Conservation (phyloP, 2,888 invertebrate species). For the Ophraella communa region DNA sequence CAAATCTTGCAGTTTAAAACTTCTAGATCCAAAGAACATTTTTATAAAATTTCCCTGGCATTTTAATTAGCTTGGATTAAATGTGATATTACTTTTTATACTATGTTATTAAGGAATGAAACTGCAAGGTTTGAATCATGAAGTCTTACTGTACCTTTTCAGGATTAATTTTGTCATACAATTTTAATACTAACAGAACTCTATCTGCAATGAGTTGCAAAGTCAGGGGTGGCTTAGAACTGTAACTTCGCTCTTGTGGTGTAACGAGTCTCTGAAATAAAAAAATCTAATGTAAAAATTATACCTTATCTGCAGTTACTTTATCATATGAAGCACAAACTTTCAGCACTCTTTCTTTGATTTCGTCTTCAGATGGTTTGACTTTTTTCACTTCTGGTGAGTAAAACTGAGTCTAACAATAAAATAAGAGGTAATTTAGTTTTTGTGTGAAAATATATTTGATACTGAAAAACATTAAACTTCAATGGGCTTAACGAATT, state of each 20-base stretch:
- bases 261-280: constrained; percentile 69
- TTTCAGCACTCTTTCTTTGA: constrained; percentile 83
- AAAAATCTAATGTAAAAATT: constrained; percentile 41
- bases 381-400: constrained; percentile 56
- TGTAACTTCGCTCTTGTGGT: constrained; percentile 75
- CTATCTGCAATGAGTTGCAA: constrained; percentile 85
- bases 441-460: neutral
- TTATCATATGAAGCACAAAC: constrained; percentile 90
- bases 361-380: constrained; percentile 69
- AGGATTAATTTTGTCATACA: constrained; percentile 96
- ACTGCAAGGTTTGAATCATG: constrained; percentile 43
- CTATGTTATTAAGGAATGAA: neutral
- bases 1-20: neutral
- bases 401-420: constrained; percentile 49
- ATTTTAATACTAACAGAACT: constrained; percentile 92
- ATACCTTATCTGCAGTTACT: constrained; percentile 85
- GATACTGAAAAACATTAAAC: neutral
- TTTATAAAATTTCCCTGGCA: too few relatives aligned
- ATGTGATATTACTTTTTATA: neutral
- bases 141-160: constrained; percentile 76
- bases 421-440: constrained; percentile 16
- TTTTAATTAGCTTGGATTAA: too few relatives aligned
- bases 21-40: too few relatives aligned
- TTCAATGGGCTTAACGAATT: too few relatives aligned
- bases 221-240: constrained; percentile 77